Percentiles rank a stretch among this genome's conserved stretches.
phyloP scores from a whole-genome alignment of 2,888 invertebrate genomes.

The Zelleria hepariella region DNA sequence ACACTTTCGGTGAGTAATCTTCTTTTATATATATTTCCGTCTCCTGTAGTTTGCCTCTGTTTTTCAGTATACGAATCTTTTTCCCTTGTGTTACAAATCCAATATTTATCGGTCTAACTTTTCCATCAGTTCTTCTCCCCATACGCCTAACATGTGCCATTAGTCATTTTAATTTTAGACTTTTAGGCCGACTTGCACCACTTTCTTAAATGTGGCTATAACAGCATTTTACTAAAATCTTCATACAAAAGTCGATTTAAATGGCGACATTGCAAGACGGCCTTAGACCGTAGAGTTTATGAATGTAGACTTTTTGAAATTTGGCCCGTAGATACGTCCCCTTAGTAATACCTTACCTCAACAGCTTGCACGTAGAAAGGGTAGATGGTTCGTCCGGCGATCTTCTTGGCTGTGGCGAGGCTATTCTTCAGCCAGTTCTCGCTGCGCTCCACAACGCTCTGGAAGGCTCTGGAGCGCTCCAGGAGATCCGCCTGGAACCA shows the following conservation, averaged over 20 bases:
- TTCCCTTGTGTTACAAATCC: no score
- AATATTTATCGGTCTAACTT: no score
- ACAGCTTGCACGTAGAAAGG: conserved; percentile 40
- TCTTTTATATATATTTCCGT: no score
- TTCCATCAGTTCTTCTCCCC: not conserved
- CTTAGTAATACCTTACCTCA: no score
- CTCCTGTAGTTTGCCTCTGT: no score
- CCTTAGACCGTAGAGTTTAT: not conserved
- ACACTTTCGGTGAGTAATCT: not conserved
- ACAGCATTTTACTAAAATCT: no score
- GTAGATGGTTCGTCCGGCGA: conserved; percentile 39
- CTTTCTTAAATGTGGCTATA: no score
- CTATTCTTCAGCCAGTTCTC: conserved; percentile 37
- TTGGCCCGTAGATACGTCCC: no score
- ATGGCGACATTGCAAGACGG: no score
- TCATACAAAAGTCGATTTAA: no score
- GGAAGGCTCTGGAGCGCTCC: conserved; percentile 41
- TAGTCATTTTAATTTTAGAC: no score
- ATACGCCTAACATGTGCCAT: not conserved
- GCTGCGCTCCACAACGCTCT: conserved; percentile 35
- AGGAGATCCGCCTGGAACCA: conserved; percentile 44
- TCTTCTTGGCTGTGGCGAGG: conserved; percentile 28
- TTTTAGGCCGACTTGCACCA: no score
- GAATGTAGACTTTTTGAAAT: not conserved
- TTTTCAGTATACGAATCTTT: not conserved